phyloP scores from a whole-genome alignment of 2,888 invertebrate species.

The Eubasilissa splendida region DNA sequence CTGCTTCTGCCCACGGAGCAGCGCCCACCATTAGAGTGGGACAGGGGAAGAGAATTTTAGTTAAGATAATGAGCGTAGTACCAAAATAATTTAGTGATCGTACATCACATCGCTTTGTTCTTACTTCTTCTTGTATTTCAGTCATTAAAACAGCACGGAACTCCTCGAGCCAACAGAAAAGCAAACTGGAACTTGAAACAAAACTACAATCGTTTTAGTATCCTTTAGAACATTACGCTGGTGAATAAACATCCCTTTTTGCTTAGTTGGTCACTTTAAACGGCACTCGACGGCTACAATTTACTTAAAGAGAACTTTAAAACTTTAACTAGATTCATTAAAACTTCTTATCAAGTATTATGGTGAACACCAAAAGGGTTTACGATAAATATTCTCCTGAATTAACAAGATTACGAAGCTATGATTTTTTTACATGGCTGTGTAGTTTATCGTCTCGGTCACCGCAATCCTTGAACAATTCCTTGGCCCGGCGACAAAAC shows the following conservation, averaged over 20 bases:
- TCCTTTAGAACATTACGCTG: no score
- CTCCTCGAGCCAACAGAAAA: neutral
- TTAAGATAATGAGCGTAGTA: slow-evolving; percentile 22
- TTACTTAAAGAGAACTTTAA: no score
- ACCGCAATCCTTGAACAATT: neutral
- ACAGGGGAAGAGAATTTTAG: neutral
- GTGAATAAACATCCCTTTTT: no score
- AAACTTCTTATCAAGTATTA: no score
- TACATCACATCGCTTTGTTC: slow-evolving; percentile 25
- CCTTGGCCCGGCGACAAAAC: slow-evolving; percentile 45
- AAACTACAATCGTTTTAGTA: neutral
- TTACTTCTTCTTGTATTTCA: neutral
- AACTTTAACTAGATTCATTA: no score
- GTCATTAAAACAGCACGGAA: slow-evolving; percentile 16
- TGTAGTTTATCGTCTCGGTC: neutral
- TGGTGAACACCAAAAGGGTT: no score
- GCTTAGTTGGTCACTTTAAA: no score
- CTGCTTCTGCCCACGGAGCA: neutral
- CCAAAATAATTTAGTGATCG: slow-evolving; percentile 28
- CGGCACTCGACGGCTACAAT: no score
- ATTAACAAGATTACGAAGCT: no score
- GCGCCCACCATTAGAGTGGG: neutral
- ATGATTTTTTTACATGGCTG: neutral
- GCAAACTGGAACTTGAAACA: neutral
- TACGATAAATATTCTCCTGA: no score